These are phyloP conservation scores for Hirundichthys speculiger DNA, from an alignment of 2,113 vertebrate genomes.

Conservation along the genomic window DNA sequence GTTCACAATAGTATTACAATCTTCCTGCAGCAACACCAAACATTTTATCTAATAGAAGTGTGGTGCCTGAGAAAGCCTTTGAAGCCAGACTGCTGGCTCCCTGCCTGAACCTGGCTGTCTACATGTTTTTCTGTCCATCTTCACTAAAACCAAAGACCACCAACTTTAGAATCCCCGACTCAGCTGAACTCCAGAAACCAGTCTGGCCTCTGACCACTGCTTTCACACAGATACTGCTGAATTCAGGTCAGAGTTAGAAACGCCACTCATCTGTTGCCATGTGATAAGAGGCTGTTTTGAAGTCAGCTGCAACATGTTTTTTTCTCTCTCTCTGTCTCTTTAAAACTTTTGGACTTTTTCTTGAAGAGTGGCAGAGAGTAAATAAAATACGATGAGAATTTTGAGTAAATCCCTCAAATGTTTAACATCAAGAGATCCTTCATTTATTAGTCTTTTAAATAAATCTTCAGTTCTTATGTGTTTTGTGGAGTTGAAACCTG, in stretches of 20 bases:
- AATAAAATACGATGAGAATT: too few relatives aligned
- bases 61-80: constrained; percentile 4
- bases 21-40: background rate
- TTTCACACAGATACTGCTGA: constrained; percentile 45
- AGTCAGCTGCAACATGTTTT: constrained; percentile 20
- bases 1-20: too few relatives aligned
- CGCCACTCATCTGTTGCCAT: constrained; percentile 66
- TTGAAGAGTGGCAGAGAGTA: too few relatives aligned
- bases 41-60: background rate
- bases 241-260: constrained; percentile 36
- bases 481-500: too few relatives aligned
- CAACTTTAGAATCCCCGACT: constrained; percentile 54
- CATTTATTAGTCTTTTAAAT: too few relatives aligned
- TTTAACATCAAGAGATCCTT: too few relatives aligned
- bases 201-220: constrained; percentile 48
- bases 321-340: too few relatives aligned
- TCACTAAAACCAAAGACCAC: constrained; percentile 42
- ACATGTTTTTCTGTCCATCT: constrained; percentile 23
- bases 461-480: too few relatives aligned
- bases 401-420: too few relatives aligned
- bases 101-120: constrained; percentile 1
- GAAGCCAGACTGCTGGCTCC: constrained; percentile 32
- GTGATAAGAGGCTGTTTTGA: constrained; percentile 67
- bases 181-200: constrained; percentile 53
- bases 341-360: too few relatives aligned